A percentile compares a stretch with the other conserved stretches of the same genome.
These are phyloP conservation scores for Catostylus mosaicus DNA, from an alignment of 30 jellyfish, hydroid and myxozoan species.

Conservation along the genomic window DNA sequence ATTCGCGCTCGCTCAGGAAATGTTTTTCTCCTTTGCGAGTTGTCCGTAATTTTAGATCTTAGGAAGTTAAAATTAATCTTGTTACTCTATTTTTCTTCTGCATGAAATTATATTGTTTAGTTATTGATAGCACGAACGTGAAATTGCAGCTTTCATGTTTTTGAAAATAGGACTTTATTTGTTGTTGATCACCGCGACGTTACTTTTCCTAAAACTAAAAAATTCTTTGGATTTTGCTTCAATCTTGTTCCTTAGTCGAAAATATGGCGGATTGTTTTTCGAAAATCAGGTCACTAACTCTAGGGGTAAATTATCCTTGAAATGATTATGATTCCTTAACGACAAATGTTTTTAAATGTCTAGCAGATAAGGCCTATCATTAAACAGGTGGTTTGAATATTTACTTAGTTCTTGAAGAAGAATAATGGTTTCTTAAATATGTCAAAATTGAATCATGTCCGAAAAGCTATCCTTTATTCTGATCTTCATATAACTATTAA, in stretches of 20 bases:
- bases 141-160: too few relatives aligned
- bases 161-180: too few relatives aligned
- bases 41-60: not conserved
- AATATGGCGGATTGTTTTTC: not conserved
- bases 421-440: not conserved
- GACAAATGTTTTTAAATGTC: not conserved
- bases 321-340: not conserved
- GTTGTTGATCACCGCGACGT: too few relatives aligned
- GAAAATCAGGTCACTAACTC: not conserved
- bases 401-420: not conserved
- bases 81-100: too few relatives aligned
- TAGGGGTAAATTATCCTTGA: not conserved
- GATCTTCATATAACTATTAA: not conserved
- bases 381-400: conserved; percentile 12
- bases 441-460: not conserved
- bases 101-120: too few relatives aligned
- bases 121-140: too few relatives aligned
- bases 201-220: too few relatives aligned
- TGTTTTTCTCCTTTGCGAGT: not conserved
- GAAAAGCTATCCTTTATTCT: not conserved
- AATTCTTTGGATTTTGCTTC: too few relatives aligned
- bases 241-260: too few relatives aligned
- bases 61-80: too few relatives aligned
- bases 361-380: not conserved
- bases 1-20: not conserved